Conservation (phyloP, 2,113 vertebrate species). For the Python bivittatus region DNA sequence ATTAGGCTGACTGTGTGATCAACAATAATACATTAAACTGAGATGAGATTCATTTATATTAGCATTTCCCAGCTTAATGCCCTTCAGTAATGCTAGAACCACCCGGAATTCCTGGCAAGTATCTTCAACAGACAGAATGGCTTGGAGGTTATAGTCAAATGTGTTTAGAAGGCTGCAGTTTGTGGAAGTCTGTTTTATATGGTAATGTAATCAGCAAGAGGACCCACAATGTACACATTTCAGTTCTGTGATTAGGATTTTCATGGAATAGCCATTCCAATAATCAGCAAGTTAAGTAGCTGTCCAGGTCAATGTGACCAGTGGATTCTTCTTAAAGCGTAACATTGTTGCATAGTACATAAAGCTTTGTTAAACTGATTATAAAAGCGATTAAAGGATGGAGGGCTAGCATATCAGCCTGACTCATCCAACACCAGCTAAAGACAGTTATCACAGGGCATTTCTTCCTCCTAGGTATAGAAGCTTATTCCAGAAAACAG, state of each 20-base stretch:
- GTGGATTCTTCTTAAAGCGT: slow-evolving; percentile 10
- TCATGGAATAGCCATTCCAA: background rate
- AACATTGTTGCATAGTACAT: slow-evolving; percentile 54
- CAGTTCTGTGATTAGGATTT: slow-evolving; percentile 20
- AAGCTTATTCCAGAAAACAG: slow-evolving; percentile 51
- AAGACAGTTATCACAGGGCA: slow-evolving; percentile 56
- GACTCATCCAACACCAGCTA: slow-evolving; percentile 42
- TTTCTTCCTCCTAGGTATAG: slow-evolving; percentile 15
- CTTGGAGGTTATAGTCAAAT: background rate
- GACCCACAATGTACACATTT: background rate
- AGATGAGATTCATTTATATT: background rate
- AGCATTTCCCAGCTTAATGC: background rate
- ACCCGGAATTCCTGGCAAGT: background rate
- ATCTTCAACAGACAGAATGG: background rate
- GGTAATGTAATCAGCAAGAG: background rate
- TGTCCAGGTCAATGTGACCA: slow-evolving; percentile 17
- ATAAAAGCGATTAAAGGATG: slow-evolving; percentile 36
- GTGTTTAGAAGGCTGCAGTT: background rate
- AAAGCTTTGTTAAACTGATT: slow-evolving; percentile 56
- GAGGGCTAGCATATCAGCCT: slow-evolving; percentile 27
- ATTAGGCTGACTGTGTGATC: too few relatives aligned
- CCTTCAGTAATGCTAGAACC: background rate
- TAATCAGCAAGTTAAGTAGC: background rate
- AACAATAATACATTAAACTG: background rate
- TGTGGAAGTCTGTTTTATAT: slow-evolving; percentile 8